phyloP scores from a whole-genome alignment of 1,140 invertebrate species.

The Acromyrmex heyeri region DNA sequence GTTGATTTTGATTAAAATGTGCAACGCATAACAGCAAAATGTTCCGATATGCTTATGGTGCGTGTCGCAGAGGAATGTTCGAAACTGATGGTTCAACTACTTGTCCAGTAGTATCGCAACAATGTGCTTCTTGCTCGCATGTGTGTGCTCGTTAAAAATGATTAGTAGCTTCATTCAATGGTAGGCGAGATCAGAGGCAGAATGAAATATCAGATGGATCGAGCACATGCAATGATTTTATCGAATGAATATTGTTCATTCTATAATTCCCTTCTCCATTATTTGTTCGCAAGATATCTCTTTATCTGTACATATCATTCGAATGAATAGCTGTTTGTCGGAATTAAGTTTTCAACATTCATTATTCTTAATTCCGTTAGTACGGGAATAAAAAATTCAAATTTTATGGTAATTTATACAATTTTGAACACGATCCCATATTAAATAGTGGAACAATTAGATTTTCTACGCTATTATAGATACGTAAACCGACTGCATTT shows the following conservation, averaged over 20 bases:
- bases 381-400: not conserved
- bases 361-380: not conserved
- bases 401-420: not conserved
- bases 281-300: not conserved
- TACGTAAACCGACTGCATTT: not conserved
- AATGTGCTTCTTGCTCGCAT: conserved; percentile 74
- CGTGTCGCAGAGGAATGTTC: conserved; percentile 66
- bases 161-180: conserved; percentile 77
- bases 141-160: conserved; percentile 75
- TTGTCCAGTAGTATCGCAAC: conserved; percentile 53
- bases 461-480: not conserved
- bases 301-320: not conserved
- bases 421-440: not conserved
- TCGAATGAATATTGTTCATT: conserved; percentile 6
- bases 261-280: not conserved
- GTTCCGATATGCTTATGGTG: conserved; percentile 68
- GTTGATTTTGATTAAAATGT: conserved; percentile 66
- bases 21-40: conserved; percentile 73
- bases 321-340: not conserved
- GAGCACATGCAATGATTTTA: conserved; percentile 73
- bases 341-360: not conserved
- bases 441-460: conserved; percentile 10
- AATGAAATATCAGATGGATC: conserved; percentile 71
- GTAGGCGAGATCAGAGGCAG: conserved; percentile 72
- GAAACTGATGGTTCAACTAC: conserved; percentile 66